A percentile compares a stretch with the other conserved stretches of the same genome.
Evolutionary conservation across 2,113 vertebrate species (phyloP).

Genomic region (Oryzias melastigma): DNA sequence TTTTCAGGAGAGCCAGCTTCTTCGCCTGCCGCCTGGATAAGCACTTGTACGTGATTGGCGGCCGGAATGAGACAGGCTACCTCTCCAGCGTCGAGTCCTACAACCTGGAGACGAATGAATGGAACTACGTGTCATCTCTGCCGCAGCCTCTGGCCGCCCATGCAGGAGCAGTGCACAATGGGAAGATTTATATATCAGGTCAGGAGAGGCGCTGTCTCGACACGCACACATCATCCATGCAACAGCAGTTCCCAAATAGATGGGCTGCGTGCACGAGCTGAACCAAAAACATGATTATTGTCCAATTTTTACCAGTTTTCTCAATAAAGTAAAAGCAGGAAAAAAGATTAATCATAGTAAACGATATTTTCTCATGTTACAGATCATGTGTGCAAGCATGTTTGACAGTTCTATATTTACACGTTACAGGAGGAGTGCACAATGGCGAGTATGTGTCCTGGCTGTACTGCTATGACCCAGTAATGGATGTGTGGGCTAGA

Average conservation of each 20-base stretch:
- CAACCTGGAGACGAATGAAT: conserved; percentile 96
- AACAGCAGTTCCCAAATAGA: conserved; percentile 1
- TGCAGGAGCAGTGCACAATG: conserved; percentile 94
- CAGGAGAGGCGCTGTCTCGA: conserved; percentile 45
- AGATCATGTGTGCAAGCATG: background rate
- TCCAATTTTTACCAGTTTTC: background rate
- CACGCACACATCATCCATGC: background rate
- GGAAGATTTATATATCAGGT: conserved; percentile 99
- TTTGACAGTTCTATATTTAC: conserved; percentile 9
- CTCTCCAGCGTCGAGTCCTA: conserved; percentile 98
- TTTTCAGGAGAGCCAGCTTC: conserved; percentile 95
- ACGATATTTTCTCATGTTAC: too few relatives aligned
- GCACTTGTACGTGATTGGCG: conserved; percentile 95
- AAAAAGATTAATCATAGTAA: background rate
- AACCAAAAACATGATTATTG: background rate
- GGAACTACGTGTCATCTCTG: conserved; percentile 94
- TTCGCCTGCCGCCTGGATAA: conserved; percentile 96
- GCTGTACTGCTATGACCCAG: conserved; percentile 97
- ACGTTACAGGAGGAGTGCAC: conserved; percentile 91
- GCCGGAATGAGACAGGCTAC: conserved; percentile 95
- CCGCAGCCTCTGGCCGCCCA: conserved; percentile 95
- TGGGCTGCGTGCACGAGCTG: background rate
- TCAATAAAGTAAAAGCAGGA: background rate
- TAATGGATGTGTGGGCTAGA: conserved; percentile 98
- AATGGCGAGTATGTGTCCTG: conserved; percentile 98